Conservation (phyloP, 2,888 invertebrate species). For the Sesamia inferens region DNA sequence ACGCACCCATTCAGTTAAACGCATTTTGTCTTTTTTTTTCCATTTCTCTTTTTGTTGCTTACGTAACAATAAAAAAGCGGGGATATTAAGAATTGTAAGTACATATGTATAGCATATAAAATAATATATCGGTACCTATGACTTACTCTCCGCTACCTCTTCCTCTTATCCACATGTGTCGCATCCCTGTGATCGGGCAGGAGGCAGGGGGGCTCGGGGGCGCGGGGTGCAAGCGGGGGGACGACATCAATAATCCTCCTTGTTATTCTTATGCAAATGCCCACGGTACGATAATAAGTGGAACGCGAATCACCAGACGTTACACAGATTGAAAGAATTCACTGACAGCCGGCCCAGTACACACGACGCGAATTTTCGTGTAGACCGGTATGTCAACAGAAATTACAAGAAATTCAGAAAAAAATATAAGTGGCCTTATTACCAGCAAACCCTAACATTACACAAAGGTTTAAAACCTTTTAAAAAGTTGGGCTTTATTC, state of each 20-base stretch:
- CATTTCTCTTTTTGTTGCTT: too few species aligned
- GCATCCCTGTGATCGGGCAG: slow-evolving; percentile 31
- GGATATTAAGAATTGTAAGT: background rate
- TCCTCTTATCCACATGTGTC: slow-evolving; percentile 56
- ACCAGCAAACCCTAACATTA: background rate
- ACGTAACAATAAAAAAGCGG: too few species aligned
- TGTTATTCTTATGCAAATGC: slow-evolving; percentile 90
- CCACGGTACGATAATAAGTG: slow-evolving; percentile 88
- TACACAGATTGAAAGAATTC: slow-evolving; percentile 88
- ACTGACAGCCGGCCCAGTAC: slow-evolving; percentile 72
- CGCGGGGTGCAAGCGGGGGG: slow-evolving; percentile 64
- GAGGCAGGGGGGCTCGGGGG: slow-evolving; percentile 50
- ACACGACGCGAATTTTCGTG: slow-evolving; percentile 58
- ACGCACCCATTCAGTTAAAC: too few species aligned
- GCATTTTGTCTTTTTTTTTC: too few species aligned
- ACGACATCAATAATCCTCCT: slow-evolving; percentile 89
- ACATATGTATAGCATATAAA: background rate
- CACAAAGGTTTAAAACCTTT: background rate
- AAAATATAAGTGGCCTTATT: background rate
- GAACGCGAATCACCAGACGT: slow-evolving; percentile 88
- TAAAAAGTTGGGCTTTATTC: background rate
- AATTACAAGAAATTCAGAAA: background rate
- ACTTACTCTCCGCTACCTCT: slow-evolving; percentile 29
- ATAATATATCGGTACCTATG: background rate
- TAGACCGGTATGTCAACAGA: background rate